Evolutionary conservation across 2,113 vertebrate genomes (phyloP), one percentile per base, ranked within the genome.

Genomic region (Catharus minimus): DNA sequence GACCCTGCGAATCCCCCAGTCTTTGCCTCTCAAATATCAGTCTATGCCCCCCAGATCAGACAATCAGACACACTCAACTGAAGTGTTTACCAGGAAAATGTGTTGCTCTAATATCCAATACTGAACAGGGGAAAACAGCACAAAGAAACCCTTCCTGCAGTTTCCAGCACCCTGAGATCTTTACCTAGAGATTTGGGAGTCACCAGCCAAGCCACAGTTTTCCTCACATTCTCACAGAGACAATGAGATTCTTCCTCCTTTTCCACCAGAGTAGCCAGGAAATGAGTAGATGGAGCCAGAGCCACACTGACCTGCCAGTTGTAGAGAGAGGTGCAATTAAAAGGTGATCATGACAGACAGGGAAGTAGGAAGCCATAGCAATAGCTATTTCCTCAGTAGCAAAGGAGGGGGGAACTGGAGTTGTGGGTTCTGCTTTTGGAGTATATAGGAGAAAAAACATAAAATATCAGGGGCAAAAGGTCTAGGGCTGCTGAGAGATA

Each of bases 171-270:
- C 5, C 23, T 65, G 32, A 71, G 68, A 65, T 12, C 4, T 90
- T 97, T 88, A 98, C 98, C 98, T 95, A 98, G 78, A 72, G 94
- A 94, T 81, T 76, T 96, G 3, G 97, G 97, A 14, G 93, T 97
- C 66, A 98, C 86, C 11, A 75, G 75, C 98, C 98, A 98, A 80
- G 96, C 94, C 76, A 97, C 44, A 0, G 96, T 98, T 86, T 97
- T 95, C 46, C 95, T 96, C 36, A 50, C 57, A 0, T 97, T 92
- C n/a, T 61, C 90, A 62, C 97, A 98, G 46, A 98, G 49, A 75
- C 98, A 98, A 30, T 96, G 22, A 82, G 94, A 95, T 30, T 75
- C 85, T 69, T 94, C 67, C 12, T 91, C 71, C 50, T 95, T 88
- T 69, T 89, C 65, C 64, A 76, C 57, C 0, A 23, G 83, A 30